Percentiles rank a stretch among this genome's conserved stretches.
These are phyloP conservation scores for Tenualosa thibaudeaui DNA, from an alignment of 2,797 vertebrate genomes.

Conservation along the genomic window DNA sequence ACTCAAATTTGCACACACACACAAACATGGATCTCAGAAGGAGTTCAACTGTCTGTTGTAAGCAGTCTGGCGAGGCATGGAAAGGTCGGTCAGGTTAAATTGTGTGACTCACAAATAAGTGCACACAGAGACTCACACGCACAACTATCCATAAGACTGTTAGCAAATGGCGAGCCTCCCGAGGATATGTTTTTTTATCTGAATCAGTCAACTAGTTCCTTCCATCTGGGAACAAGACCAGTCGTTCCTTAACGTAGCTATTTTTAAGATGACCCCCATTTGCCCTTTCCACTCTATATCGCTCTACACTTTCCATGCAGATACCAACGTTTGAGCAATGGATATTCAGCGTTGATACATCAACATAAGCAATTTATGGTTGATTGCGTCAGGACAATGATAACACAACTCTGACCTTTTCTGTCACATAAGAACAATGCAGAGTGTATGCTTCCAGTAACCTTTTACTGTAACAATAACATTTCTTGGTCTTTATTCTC, in stretches of 20 bases:
- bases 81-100: not conserved
- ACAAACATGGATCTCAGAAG: not conserved
- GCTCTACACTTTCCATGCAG: not conserved
- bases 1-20: not conserved
- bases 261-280: not conserved
- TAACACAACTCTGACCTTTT: not conserved
- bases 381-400: not conserved
- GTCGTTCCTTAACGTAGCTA: not conserved
- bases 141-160: not conserved
- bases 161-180: not conserved
- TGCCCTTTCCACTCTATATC: not conserved
- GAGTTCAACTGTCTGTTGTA: not conserved
- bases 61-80: constrained; percentile 6
- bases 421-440: not conserved
- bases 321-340: not conserved
- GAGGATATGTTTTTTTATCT: not conserved
- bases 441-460: not conserved
- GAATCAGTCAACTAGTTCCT: not conserved
- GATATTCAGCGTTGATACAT: not conserved
- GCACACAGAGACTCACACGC: not conserved
- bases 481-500: not conserved
- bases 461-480: not conserved
- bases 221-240: not conserved
- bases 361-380: not conserved
- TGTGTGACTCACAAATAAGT: not conserved